A percentile compares a stretch with the other conserved stretches of the same genome.
These are phyloP conservation scores for Nylanderia fulva DNA, from an alignment of 1,140 invertebrate species.

Conservation along the genomic window DNA sequence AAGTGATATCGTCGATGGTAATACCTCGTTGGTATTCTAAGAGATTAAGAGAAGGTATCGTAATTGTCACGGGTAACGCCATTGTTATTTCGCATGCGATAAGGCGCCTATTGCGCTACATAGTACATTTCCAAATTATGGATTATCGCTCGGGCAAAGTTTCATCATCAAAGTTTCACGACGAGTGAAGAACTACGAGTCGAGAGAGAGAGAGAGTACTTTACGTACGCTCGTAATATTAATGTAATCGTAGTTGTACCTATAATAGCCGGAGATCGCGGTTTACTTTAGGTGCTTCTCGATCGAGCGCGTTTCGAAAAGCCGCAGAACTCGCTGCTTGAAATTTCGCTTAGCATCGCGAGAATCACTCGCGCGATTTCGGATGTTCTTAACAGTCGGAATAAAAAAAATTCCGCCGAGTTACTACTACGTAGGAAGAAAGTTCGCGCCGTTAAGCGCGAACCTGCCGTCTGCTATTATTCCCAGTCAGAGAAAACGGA, in stretches of 20 bases:
- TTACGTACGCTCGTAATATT: background rate
- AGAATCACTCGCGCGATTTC: constrained; percentile 30
- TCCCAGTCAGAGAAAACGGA: constrained; percentile 21
- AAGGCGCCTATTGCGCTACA: background rate
- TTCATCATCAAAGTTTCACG: background rate
- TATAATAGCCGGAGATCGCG: constrained; percentile 4
- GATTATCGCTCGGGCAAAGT: background rate
- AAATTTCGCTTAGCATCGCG: constrained; percentile 17
- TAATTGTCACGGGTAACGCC: background rate
- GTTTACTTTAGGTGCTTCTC: background rate
- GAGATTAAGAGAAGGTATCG: background rate
- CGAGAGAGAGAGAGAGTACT: too few species aligned
- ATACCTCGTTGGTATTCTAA: background rate
- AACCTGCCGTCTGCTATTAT: constrained; percentile 19
- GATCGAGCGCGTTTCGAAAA: background rate
- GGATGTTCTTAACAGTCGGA: constrained; percentile 13
- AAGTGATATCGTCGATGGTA: constrained; percentile 8
- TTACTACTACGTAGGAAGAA: constrained; percentile 25
- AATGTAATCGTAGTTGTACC: background rate
- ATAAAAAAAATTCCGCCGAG: constrained; percentile 16
- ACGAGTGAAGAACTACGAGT: background rate
- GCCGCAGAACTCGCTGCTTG: background rate
- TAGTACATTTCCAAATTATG: background rate
- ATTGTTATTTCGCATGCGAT: background rate
- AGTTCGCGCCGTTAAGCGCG: background rate